Conservation (phyloP, 2,888 invertebrate genomes). For the Drosophila ochracea region DNA sequence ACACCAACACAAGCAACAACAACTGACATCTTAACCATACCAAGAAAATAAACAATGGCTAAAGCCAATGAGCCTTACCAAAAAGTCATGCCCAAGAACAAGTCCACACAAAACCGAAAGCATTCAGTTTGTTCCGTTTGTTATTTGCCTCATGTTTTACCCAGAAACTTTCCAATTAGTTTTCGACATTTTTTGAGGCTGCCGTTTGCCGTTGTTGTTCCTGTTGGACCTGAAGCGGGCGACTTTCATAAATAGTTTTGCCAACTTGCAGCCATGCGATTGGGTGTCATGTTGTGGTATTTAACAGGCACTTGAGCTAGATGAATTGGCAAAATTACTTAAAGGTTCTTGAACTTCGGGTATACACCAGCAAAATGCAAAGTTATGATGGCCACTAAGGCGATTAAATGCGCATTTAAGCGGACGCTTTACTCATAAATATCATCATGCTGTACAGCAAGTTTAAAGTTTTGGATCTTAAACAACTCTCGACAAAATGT, state of each 20-base stretch:
- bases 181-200: slow-evolving; percentile 49
- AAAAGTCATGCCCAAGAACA: slow-evolving; percentile 30
- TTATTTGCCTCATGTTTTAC: slow-evolving; percentile 39
- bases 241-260: slow-evolving; percentile 63
- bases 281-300: slow-evolving; percentile 63
- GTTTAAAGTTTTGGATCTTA: slow-evolving; percentile 1
- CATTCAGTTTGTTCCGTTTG: slow-evolving; percentile 46
- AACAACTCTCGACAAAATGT: slow-evolving; percentile 11
- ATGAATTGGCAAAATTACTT: slow-evolving; percentile 71
- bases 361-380: slow-evolving; percentile 13
- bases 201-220: slow-evolving; percentile 20
- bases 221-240: slow-evolving; percentile 21
- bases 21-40: slow-evolving; percentile 54
- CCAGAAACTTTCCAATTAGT: slow-evolving; percentile 71
- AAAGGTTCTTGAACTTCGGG: slow-evolving; percentile 42
- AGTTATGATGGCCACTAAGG: slow-evolving; percentile 49
- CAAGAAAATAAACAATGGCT: slow-evolving; percentile 42
- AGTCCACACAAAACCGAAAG: slow-evolving; percentile 32
- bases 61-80: slow-evolving; percentile 46
- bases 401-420: slow-evolving; percentile 34
- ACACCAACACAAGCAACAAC: slow-evolving; percentile 23
- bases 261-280: slow-evolving; percentile 38
- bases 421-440: slow-evolving; percentile 31
- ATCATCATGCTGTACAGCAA: background rate
- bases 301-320: slow-evolving; percentile 58